Evolutionary conservation across 2,888 invertebrate species (phyloP).

Genomic region (Scaeva pyrastri): DNA sequence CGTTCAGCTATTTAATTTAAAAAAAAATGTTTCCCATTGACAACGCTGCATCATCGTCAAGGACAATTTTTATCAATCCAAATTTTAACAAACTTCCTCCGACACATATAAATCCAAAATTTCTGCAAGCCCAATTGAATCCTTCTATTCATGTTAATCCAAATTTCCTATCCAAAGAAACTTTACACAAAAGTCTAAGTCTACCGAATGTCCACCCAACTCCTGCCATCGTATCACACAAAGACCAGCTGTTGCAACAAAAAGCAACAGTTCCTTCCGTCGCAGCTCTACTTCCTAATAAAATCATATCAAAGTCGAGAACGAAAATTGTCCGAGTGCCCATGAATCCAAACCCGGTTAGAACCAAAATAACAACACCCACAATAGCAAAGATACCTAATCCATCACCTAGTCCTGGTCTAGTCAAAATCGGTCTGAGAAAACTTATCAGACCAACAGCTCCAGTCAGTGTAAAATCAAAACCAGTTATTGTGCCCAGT

Average conservation of each 20-base stretch:
- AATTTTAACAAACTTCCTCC: constrained; percentile 79
- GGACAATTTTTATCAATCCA: constrained; percentile 83
- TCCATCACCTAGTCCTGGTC: constrained; percentile 65
- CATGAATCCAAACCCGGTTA: constrained; percentile 21
- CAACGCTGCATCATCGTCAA: constrained; percentile 69
- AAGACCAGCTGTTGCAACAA: constrained; percentile 61
- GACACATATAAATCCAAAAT: constrained; percentile 83
- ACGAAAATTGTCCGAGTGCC: constrained; percentile 82
- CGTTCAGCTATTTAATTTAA: background rate
- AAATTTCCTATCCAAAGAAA: constrained; percentile 81
- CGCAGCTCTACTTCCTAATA: constrained; percentile 75
- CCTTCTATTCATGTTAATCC: constrained; percentile 85
- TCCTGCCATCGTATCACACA: constrained; percentile 54
- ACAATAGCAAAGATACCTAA: background rate
- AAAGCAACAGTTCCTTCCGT: constrained; percentile 63
- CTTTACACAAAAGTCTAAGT: constrained; percentile 26
- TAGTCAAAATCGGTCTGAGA: constrained; percentile 81
- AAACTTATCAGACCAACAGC: constrained; percentile 80
- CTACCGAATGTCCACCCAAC: constrained; percentile 6
- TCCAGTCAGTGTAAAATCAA: constrained; percentile 26
- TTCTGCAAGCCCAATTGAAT: constrained; percentile 78
- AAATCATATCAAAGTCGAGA: constrained; percentile 82
- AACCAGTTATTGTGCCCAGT: constrained; percentile 43
- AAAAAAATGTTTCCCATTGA: constrained; percentile 76
- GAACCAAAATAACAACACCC: background rate